Conservation (phyloP, 2,113 vertebrate species). For the Tachycineta bicolor region DNA sequence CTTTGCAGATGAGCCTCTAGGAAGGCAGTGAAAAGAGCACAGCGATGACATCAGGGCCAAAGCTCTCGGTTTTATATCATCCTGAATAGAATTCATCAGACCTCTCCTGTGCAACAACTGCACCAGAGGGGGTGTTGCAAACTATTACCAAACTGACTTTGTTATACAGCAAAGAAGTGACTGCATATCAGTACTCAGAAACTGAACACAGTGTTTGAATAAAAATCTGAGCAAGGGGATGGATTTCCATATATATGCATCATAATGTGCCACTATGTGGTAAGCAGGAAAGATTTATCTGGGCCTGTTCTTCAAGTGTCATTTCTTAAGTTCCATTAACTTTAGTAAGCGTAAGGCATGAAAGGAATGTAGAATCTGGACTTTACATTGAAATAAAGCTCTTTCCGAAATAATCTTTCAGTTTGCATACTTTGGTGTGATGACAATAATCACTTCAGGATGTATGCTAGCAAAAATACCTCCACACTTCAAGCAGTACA, state of each 20-base stretch:
- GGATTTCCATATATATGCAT: neutral
- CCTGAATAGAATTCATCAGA: neutral
- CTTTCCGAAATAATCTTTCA: neutral
- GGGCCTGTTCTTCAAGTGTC: neutral
- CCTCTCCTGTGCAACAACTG: neutral
- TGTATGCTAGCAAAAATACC: neutral
- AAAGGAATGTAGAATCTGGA: slow-evolving; percentile 4
- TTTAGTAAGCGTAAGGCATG: neutral
- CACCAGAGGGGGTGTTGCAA: neutral
- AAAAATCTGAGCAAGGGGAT: neutral
- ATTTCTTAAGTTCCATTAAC: neutral
- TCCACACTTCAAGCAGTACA: neutral
- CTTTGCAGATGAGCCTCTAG: neutral
- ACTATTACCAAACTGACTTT: neutral
- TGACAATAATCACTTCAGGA: neutral
- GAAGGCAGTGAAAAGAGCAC: neutral
- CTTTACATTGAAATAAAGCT: neutral
- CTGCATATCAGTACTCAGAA: neutral
- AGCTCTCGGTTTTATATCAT: neutral
- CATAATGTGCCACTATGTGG: neutral
- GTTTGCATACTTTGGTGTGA: neutral
- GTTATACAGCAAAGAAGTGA: neutral
- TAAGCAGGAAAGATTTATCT: neutral
- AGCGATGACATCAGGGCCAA: neutral
- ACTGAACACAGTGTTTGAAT: neutral